A percentile compares a stretch with the other conserved stretches of the same genome.
phyloP scores from a whole-genome alignment of 2,113 vertebrate species.

The Pseudorectes ferrugineus region DNA sequence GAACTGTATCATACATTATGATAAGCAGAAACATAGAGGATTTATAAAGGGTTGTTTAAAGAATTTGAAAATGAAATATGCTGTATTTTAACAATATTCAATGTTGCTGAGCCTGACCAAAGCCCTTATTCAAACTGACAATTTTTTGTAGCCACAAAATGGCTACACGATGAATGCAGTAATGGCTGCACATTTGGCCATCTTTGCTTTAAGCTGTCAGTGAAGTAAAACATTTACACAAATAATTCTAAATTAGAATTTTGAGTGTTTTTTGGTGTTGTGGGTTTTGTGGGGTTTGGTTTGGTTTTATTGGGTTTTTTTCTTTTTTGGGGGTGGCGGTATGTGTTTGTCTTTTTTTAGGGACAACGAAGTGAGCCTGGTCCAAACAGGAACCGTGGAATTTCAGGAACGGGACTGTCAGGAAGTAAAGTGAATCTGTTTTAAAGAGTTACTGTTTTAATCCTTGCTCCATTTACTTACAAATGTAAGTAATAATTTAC shows the following conservation, averaged over 20 bases:
- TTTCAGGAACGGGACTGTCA: neutral
- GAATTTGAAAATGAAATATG: neutral
- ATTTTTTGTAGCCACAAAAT: neutral
- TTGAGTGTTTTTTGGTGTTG: neutral
- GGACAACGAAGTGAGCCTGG: neutral
- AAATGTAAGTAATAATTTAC: neutral
- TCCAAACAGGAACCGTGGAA: neutral
- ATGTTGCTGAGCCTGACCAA: neutral
- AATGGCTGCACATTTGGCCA: neutral
- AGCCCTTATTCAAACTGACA: neutral
- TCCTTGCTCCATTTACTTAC: neutral
- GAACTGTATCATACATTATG: rapidly evolving
- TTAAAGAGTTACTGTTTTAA: neutral
- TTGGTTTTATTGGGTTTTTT: neutral
- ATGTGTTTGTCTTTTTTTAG: neutral
- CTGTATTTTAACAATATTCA: neutral
- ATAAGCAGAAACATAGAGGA: neutral
- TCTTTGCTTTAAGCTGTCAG: neutral
- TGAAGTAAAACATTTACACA: neutral
- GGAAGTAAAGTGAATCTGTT: neutral
- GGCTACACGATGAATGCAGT: neutral
- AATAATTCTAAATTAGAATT: neutral
- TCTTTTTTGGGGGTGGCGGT: rapidly evolving
- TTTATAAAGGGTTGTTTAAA: neutral
- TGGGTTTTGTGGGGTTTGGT: neutral